These are phyloP conservation scores for Morbakka virulenta DNA, from an alignment of 30 jellyfish, hydroid and myxozoan genomes.

Conservation along the genomic window DNA sequence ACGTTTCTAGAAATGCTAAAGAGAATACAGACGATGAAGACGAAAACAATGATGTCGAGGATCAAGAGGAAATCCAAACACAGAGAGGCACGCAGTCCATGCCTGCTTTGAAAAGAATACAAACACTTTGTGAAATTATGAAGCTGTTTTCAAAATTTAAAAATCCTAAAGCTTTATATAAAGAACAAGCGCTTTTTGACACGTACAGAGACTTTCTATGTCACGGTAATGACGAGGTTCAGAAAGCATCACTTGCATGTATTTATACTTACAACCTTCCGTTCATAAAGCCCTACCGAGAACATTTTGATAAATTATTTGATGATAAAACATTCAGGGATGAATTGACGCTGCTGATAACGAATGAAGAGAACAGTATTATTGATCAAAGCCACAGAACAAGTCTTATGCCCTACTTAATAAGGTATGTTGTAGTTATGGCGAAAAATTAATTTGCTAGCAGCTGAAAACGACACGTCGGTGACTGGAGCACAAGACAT, in stretches of 20 bases:
- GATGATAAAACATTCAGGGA: constrained; percentile 76
- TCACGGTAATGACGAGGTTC: constrained; percentile 73
- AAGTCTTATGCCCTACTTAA: constrained; percentile 62
- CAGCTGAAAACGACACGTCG: too few species aligned
- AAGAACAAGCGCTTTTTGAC: constrained; percentile 39
- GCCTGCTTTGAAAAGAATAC: too few species aligned
- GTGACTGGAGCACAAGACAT: too few species aligned
- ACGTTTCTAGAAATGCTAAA: too few species aligned
- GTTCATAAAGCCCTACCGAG: constrained; percentile 78
- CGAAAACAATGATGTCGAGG: too few species aligned
- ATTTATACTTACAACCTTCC: constrained; percentile 69
- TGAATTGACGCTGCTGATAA: constrained; percentile 50
- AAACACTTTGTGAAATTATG: too few species aligned
- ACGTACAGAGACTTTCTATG: constrained; percentile 49
- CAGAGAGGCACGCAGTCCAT: too few species aligned
- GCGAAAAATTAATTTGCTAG: not conserved
- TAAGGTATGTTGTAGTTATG: constrained; percentile 77
- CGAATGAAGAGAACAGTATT: constrained; percentile 32
- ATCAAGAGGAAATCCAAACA: too few species aligned
- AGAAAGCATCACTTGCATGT: constrained; percentile 41
- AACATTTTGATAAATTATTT: constrained; percentile 64
- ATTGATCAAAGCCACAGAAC: constrained; percentile 53
- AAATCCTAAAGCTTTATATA: constrained; percentile 66
- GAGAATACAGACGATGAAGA: too few species aligned
- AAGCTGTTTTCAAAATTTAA: constrained; percentile 50